phyloP scores from a whole-genome alignment of 2,113 vertebrate species.

The Pyrgilauda ruficollis region DNA sequence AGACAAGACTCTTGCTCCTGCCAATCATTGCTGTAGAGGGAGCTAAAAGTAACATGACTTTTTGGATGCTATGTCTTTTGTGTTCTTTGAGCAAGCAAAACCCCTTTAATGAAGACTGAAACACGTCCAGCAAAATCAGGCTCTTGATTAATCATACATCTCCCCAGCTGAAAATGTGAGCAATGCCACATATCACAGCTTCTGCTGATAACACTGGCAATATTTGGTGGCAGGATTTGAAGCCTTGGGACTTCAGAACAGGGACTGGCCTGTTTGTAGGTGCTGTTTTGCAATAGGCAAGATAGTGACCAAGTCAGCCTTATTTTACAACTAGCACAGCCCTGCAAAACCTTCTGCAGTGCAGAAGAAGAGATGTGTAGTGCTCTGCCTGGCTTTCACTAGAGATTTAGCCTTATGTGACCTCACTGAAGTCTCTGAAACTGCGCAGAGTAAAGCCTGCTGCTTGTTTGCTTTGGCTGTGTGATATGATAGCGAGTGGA shows the following conservation, averaged over 20 bases:
- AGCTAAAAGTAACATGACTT: background rate
- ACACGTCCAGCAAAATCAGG: background rate
- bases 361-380: background rate
- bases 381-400: background rate
- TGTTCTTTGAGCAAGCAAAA: background rate
- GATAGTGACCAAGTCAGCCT: background rate
- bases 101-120: background rate
- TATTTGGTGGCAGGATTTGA: background rate
- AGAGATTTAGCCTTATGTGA: background rate
- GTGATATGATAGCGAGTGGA: background rate
- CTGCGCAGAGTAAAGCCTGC: background rate
- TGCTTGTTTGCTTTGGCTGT: background rate
- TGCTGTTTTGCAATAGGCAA: background rate
- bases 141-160: background rate
- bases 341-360: conserved; percentile 9
- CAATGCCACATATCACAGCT: accelerated
- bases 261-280: background rate
- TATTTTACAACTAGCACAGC: background rate
- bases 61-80: background rate
- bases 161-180: background rate
- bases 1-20: background rate
- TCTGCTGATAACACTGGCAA: background rate
- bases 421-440: background rate
- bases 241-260: background rate
- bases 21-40: background rate